These are phyloP conservation scores for Drosophila prolongata DNA, from an alignment of 2,888 invertebrate species.

Conservation along the genomic window DNA sequence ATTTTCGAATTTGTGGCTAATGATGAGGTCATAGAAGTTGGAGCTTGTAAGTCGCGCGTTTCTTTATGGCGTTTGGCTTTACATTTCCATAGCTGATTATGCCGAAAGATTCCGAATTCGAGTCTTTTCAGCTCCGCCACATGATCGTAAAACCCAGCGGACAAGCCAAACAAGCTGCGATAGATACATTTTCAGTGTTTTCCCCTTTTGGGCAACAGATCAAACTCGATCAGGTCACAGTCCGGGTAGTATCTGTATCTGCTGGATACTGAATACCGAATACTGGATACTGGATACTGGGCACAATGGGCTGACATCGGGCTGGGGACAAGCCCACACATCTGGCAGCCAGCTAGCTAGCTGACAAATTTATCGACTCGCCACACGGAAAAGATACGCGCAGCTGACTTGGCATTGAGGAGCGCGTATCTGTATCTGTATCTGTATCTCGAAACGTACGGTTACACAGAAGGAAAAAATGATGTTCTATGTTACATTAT, in stretches of 20 bases:
- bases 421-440: slow-evolving; percentile 31
- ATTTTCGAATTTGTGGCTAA: slow-evolving; percentile 23
- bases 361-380: slow-evolving; percentile 75
- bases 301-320: slow-evolving; percentile 39
- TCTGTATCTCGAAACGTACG: slow-evolving; percentile 12
- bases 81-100: slow-evolving; percentile 42
- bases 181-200: slow-evolving; percentile 32
- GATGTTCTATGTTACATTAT: too few species aligned
- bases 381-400: slow-evolving; percentile 75
- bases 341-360: slow-evolving; percentile 34
- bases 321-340: slow-evolving; percentile 44
- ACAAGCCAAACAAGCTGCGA: slow-evolving; percentile 5
- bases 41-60: slow-evolving; percentile 38
- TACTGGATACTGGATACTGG: slow-evolving; percentile 43
- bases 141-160: slow-evolving; percentile 20
- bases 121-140: neutral
- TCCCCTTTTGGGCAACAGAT: slow-evolving; percentile 31
- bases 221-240: slow-evolving; percentile 34
- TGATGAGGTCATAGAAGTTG: slow-evolving; percentile 49
- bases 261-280: slow-evolving; percentile 43
- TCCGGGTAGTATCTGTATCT: slow-evolving; percentile 19
- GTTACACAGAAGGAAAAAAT: slow-evolving; percentile 1
- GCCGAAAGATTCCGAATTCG: slow-evolving; percentile 25
- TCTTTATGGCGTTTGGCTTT: neutral
- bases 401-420: slow-evolving; percentile 74